phyloP scores from a whole-genome alignment of 2,888 invertebrate genomes.

The Prosopocoilus inquinatus region DNA sequence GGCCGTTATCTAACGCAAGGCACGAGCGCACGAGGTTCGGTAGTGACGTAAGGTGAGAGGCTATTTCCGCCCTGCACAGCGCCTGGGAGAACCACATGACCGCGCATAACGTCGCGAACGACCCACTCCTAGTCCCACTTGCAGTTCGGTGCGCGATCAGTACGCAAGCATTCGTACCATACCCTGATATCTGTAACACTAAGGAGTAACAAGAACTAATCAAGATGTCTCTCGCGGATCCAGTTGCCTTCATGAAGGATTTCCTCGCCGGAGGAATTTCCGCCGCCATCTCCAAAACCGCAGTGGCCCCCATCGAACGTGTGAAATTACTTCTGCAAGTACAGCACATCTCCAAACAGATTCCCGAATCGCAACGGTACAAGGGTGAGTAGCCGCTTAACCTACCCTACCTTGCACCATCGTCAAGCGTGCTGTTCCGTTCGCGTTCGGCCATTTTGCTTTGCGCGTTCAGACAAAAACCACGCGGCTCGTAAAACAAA shows the following conservation, averaged over 20 bases:
- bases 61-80: conserved; percentile 27
- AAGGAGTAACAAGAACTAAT: background rate
- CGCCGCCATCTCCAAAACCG: conserved; percentile 91
- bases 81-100: conserved; percentile 44
- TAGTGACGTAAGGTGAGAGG: conserved; percentile 24
- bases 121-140: conserved; percentile 51
- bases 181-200: conserved; percentile 18
- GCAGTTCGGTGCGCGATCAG: conserved; percentile 58
- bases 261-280: conserved; percentile 90
- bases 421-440: too few species aligned
- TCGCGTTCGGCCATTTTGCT: conserved; percentile 11
- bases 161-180: conserved; percentile 37
- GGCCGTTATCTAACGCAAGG: conserved; percentile 5
- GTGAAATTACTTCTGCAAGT: conserved; percentile 93
- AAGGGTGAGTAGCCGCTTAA: conserved; percentile 63
- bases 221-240: conserved; percentile 56
- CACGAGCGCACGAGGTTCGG: conserved; percentile 11
- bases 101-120: conserved; percentile 28
- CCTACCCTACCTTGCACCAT: too few species aligned
- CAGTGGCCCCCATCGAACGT: conserved; percentile 93
- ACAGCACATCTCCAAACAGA: conserved; percentile 90
- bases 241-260: conserved; percentile 83
- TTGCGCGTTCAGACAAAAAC: background rate
- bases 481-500: background rate
- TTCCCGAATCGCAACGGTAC: conserved; percentile 81